A percentile compares a stretch with the other conserved stretches of the same genome.
These are phyloP conservation scores for Oreohelix idahoensis DNA, from an alignment of 1,140 invertebrate species.

Conservation along the genomic window DNA sequence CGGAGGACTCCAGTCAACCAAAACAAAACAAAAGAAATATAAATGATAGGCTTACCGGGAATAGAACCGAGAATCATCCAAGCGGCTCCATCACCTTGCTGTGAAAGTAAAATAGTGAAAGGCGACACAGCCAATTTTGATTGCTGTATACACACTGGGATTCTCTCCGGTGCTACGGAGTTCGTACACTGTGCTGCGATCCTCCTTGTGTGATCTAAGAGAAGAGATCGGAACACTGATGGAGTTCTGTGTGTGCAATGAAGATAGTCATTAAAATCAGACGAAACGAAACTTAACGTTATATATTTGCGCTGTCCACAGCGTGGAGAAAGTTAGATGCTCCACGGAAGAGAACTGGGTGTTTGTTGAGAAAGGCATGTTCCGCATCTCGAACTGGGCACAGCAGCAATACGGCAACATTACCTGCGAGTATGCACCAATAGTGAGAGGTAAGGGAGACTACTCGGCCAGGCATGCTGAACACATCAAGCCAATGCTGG, in stretches of 20 bases:
- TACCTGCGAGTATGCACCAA: slow-evolving; percentile 58
- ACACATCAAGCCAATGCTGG: slow-evolving; percentile 50
- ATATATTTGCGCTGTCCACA: slow-evolving; percentile 65
- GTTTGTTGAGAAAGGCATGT: slow-evolving; percentile 52
- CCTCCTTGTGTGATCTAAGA: background rate
- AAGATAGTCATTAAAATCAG: background rate
- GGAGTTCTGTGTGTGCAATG: background rate
- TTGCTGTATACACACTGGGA: too few relatives aligned
- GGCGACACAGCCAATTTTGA: too few relatives aligned
- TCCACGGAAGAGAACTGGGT: slow-evolving; percentile 70
- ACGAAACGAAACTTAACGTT: too few relatives aligned
- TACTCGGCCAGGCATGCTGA: slow-evolving; percentile 48
- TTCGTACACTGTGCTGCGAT: too few relatives aligned
- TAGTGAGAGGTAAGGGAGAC: slow-evolving; percentile 50
- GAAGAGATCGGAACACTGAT: background rate
- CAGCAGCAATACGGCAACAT: slow-evolving; percentile 55
- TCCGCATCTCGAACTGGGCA: slow-evolving; percentile 49
- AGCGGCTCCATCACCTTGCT: too few relatives aligned
- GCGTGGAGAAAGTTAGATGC: slow-evolving; percentile 73
- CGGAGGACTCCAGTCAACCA: too few relatives aligned
- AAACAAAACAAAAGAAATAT: too few relatives aligned
- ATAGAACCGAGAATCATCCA: too few relatives aligned
- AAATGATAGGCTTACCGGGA: too few relatives aligned
- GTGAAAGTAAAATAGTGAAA: too few relatives aligned
- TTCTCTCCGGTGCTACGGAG: too few relatives aligned